A percentile compares a stretch with the other conserved stretches of the same genome.
phyloP scores from a whole-genome alignment of 2,113 vertebrate species.

The Callospermophilus lateralis region DNA sequence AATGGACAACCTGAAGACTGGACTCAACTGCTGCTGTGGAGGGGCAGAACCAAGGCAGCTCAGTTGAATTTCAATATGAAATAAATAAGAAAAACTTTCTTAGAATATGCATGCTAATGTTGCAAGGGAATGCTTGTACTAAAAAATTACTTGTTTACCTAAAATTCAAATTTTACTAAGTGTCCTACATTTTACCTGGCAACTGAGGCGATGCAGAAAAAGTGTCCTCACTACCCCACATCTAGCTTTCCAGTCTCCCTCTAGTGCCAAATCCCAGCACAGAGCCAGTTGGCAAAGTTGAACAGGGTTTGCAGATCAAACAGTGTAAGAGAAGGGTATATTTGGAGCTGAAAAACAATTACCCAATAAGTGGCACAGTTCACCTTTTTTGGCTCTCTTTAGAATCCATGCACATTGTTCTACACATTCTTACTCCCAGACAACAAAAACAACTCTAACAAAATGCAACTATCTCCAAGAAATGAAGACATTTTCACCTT shows the following conservation, averaged over 20 bases:
- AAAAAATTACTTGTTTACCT: constrained; percentile 21
- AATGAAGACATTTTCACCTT: background rate
- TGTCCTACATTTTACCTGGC: background rate
- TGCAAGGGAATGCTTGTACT: background rate
- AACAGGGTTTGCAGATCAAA: background rate
- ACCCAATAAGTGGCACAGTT: background rate
- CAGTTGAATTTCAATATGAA: constrained; percentile 26
- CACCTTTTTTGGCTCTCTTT: background rate
- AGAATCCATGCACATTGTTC: background rate
- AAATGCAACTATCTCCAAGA: background rate
- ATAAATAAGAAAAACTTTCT: background rate
- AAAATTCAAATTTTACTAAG: constrained; percentile 34
- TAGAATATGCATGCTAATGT: constrained; percentile 21
- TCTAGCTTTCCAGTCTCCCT: background rate
- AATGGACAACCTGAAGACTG: background rate
- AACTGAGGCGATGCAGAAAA: background rate
- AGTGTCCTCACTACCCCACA: no score
- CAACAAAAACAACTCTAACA: constrained; percentile 23
- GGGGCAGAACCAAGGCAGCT: background rate
- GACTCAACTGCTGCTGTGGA: background rate
- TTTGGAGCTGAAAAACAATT: background rate
- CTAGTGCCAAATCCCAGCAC: background rate
- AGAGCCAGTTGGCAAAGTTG: background rate
- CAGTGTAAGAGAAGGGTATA: background rate
- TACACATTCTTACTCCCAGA: background rate